Percentiles rank a stretch among this genome's conserved stretches.
These are phyloP conservation scores for Lutjanus campechanus DNA, from an alignment of 2,797 vertebrate species.

Conservation along the genomic window DNA sequence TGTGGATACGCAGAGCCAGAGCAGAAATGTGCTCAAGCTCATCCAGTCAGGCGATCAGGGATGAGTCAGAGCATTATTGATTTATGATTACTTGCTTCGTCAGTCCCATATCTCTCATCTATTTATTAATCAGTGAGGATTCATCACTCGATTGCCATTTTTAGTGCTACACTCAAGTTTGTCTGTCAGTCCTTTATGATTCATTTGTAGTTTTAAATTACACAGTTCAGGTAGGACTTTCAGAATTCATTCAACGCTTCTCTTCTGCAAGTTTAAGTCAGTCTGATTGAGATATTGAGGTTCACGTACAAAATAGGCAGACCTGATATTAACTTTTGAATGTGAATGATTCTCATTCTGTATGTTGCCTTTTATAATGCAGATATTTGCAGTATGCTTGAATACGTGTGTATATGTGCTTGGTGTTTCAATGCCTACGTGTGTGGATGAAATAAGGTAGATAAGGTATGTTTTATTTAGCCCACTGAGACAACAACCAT, in stretches of 20 bases:
- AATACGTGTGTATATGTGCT: conserved; percentile 35
- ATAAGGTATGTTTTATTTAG: conserved; percentile 2
- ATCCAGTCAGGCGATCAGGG: conserved; percentile 31
- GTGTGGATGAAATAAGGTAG: conserved; percentile 18
- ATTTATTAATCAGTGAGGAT: conserved; percentile 33
- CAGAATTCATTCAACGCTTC: conserved; percentile 4
- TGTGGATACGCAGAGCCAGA: conserved; percentile 36
- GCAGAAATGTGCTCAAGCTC: conserved; percentile 28
- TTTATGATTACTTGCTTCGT: conserved; percentile 25
- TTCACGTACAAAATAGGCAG: conserved; percentile 32
- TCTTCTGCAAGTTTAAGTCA: conserved; percentile 6
- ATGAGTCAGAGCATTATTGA: conserved; percentile 37
- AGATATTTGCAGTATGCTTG: conserved; percentile 44
- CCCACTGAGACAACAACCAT: conserved; percentile 15
- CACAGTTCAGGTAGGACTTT: conserved; percentile 26
- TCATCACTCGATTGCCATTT: conserved; percentile 61
- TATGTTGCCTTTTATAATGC: conserved; percentile 57
- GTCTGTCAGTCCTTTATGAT: conserved; percentile 31
- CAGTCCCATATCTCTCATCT: conserved; percentile 27
- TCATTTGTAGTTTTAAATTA: conserved; percentile 36
- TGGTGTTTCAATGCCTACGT: conserved; percentile 33
- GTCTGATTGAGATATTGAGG: conserved; percentile 15
- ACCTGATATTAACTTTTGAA: conserved; percentile 38
- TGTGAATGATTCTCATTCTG: conserved; percentile 49
- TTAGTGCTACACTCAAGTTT: conserved; percentile 39